Conservation (phyloP, 2,888 invertebrate species). For the Machimus rusticus region DNA sequence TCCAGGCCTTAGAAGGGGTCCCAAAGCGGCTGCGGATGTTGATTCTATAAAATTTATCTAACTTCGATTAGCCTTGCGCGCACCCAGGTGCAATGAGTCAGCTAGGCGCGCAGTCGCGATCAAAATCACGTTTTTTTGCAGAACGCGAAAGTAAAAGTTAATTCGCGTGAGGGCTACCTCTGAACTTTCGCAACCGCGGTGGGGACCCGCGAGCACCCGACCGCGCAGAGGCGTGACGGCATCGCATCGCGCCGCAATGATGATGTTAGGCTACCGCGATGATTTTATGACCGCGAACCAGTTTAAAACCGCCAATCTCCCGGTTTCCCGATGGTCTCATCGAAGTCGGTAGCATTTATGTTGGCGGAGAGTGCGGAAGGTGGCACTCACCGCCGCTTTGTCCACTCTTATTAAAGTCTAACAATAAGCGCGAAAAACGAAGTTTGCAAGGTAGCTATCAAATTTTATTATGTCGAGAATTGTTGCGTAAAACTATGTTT, state of each 20-base stretch:
- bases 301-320: neutral
- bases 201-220: neutral
- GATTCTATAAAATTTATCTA: neutral
- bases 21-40: neutral
- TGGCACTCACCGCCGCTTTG: neutral
- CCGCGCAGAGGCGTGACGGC: neutral
- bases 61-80: neutral
- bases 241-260: neutral
- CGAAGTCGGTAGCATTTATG: neutral
- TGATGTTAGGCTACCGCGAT: neutral
- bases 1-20: neutral
- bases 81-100: neutral
- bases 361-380: neutral
- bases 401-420: neutral
- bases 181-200: neutral
- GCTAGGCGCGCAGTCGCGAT: neutral
- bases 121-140: neutral
- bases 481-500: neutral
- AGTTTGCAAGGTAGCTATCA: neutral
- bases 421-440: neutral
- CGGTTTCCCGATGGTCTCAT: neutral
- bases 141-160: neutral
- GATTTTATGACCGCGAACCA: neutral
- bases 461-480: neutral
- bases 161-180: neutral